Percentiles rank a stretch among this genome's conserved stretches.
These are phyloP conservation scores for Discoglossus pictus DNA, from an alignment of 2,797 vertebrate genomes.

Conservation along the genomic window DNA sequence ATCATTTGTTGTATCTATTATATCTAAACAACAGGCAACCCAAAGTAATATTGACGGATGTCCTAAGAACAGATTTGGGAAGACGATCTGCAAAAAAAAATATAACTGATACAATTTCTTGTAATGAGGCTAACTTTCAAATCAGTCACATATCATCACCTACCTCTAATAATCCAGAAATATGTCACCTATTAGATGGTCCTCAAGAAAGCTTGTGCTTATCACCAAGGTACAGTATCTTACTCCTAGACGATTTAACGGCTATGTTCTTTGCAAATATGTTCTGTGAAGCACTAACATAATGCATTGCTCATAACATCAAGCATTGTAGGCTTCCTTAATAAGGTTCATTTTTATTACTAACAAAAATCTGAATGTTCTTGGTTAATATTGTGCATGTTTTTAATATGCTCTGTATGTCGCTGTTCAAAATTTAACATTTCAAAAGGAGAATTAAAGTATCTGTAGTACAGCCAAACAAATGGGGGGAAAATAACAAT, in stretches of 20 bases:
- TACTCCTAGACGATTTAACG: slow-evolving; percentile 1
- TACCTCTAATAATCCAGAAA: slow-evolving; percentile 67
- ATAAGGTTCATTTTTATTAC: no score
- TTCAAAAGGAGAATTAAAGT: no score
- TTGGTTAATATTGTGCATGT: no score
- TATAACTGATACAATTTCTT: slow-evolving; percentile 66
- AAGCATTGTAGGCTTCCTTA: no score
- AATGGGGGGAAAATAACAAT: no score
- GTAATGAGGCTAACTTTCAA: slow-evolving; percentile 66
- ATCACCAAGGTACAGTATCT: slow-evolving; percentile 71
- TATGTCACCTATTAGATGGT: slow-evolving; percentile 67
- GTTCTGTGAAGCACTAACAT: slow-evolving; percentile 15
- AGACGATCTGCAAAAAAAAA: slow-evolving; percentile 66
- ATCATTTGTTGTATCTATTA: slow-evolving; percentile 64
- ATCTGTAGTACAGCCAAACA: no score
- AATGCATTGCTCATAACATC: slow-evolving; percentile 9
- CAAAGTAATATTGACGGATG: slow-evolving; percentile 76
- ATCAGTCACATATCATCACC: slow-evolving; percentile 67
- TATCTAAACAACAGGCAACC: slow-evolving; percentile 73
- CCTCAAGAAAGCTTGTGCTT: slow-evolving; percentile 67
- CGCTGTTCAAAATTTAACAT: no score
- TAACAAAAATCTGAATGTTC: no score
- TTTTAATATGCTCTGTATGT: no score
- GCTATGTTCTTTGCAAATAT: slow-evolving; percentile 17
- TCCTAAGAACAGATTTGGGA: slow-evolving; percentile 74